Base-by-base conservation (phyloP, 2,113 vertebrate species). In the Epinephelus cyanopodus region DNA sequence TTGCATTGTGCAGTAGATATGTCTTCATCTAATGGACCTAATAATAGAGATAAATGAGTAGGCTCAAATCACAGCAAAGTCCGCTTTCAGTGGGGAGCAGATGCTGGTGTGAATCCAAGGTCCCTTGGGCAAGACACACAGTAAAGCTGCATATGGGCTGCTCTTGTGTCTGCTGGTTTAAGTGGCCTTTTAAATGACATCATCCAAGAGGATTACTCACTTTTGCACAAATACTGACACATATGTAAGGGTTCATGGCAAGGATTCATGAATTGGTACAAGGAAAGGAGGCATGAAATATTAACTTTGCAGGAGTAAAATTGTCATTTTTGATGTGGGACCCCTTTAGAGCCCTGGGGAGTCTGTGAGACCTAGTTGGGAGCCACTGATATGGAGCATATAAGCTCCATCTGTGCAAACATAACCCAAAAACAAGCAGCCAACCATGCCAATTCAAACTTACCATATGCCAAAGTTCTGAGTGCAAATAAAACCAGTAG, bases 401-500 rank as follows among this genome's bases (percentile, higher is more conserved):
- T 19, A 56, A 63, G 67, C 70, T 60, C 88, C 80, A 87, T 87
- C 73, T 81, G 85, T 77, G 67, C 79, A 90, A 87, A 92, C 67
- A 84, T 1, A 47, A 83, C 8, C 62, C 65, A 52, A 25, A 61
- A 85, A 63, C 48, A 74, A 79, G 6, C 65, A 61, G 42, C 23
- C 23, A 39, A 13, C 14, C 57, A n/a, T 9, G 68, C 60, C 74
- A 64, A 23, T 39, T 53, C 50, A 6, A 90, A 92, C 95, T 95
- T 82, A 96, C 95, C 95, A 76, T 93, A 69, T 70, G 88, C 90
- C 84, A 92, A 85, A 92, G 90, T 89, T 89, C 82, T 77, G 84
- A 95, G 85, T 12, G 83, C 66, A 62, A 81, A 88, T 42, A 92
- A 56, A 64, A 93, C 6, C 82, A 90, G 80, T 3, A 94, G 67